These are phyloP conservation scores for Periophthalmus modestus DNA, from an alignment of 2,113 vertebrate genomes.

Conservation along the genomic window DNA sequence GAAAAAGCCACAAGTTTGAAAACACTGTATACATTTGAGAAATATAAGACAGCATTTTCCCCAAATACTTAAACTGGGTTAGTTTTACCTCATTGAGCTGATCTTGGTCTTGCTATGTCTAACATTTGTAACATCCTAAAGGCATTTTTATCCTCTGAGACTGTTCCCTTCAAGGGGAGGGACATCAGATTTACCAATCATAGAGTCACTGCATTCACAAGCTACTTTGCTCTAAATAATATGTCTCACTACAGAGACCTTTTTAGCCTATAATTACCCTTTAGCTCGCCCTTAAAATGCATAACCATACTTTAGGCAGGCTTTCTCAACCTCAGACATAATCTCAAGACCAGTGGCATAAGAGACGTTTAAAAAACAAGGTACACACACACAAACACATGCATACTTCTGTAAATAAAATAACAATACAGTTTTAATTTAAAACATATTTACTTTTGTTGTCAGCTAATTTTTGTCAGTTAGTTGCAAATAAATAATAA, in stretches of 20 bases:
- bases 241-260: slow-evolving; percentile 56
- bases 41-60: not conserved
- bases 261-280: slow-evolving; percentile 69
- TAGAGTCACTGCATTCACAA: slow-evolving; percentile 49
- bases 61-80: not conserved
- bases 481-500: slow-evolving; percentile 1
- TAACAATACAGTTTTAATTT: not conserved
- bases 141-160: slow-evolving; percentile 46
- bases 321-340: slow-evolving; percentile 49
- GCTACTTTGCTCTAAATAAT: slow-evolving; percentile 54
- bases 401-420: not conserved
- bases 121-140: slow-evolving; percentile 28
- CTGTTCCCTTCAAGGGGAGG: slow-evolving; percentile 62
- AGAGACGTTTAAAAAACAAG: not conserved
- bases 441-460: slow-evolving; percentile 4
- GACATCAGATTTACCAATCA: slow-evolving; percentile 56
- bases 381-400: too few relatives aligned
- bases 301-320: slow-evolving; percentile 56
- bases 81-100: slow-evolving; percentile 52
- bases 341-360: slow-evolving; percentile 30
- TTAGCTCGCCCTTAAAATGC: slow-evolving; percentile 56
- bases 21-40: not conserved
- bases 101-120: slow-evolving; percentile 8
- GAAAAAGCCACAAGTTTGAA: not conserved
- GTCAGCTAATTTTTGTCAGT: not conserved